Evolutionary conservation across 2,888 invertebrate species (phyloP).

Genomic region (Xylocampa areola): DNA sequence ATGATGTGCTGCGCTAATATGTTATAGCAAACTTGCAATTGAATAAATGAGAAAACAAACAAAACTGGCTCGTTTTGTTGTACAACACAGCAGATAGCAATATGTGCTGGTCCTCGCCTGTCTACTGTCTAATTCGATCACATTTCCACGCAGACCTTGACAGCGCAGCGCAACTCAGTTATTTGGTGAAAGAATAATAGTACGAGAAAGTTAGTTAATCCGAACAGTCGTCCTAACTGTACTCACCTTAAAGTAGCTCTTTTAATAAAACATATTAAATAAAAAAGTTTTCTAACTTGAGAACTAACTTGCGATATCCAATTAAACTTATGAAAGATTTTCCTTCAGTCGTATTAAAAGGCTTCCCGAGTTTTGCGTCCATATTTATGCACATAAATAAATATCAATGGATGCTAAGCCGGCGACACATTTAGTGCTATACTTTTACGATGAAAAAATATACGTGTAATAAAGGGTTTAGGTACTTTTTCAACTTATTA

Average conservation of each 20-base stretch:
- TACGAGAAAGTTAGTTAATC: too few species aligned
- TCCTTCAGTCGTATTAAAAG: conserved; percentile 30
- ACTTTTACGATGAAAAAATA: conserved; percentile 8
- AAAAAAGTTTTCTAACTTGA: conserved; percentile 14
- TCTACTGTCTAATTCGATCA: too few species aligned
- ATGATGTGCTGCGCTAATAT: too few species aligned
- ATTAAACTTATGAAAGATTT: conserved; percentile 49
- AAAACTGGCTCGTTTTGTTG: too few species aligned
- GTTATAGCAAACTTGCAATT: too few species aligned
- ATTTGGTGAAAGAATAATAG: too few species aligned
- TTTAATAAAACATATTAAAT: conserved; percentile 4
- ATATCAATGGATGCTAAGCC: conserved; percentile 22
- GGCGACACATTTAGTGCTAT: not conserved
- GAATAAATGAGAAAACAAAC: too few species aligned
- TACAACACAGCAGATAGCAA: too few species aligned
- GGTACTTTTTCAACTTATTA: conserved; percentile 2
- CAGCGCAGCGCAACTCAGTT: too few species aligned
- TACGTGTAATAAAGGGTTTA: conserved; percentile 1
- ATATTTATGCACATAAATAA: conserved; percentile 43
- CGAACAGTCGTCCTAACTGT: too few species aligned
- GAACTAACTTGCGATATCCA: conserved; percentile 40
- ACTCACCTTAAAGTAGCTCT: conserved; percentile 5
- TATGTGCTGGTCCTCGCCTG: too few species aligned
- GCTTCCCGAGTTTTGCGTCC: conserved; percentile 18
- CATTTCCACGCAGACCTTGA: too few species aligned